These are phyloP conservation scores for Polypterus bichir DNA, from an alignment of 2,113 vertebrate genomes.

Conservation along the genomic window DNA sequence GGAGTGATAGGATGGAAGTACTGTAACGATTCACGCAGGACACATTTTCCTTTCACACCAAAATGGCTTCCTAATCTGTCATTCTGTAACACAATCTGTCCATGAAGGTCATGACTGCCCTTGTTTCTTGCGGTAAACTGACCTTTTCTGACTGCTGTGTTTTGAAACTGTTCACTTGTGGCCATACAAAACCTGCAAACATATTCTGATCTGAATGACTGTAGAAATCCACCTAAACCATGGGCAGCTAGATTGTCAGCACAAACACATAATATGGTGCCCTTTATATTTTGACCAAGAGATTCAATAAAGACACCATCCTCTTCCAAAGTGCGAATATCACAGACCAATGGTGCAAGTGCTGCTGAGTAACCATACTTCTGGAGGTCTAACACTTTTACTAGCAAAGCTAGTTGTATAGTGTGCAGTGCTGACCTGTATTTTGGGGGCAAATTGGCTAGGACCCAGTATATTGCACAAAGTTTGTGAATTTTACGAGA, in stretches of 20 bases:
- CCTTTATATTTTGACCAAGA: constrained; percentile 11
- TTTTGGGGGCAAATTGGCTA: constrained; percentile 20
- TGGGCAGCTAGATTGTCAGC: constrained; percentile 22
- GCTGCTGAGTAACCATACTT: constrained; percentile 13
- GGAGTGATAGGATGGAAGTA: constrained; percentile 6
- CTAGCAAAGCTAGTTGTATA: constrained; percentile 16
- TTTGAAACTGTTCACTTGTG: constrained; percentile 4
- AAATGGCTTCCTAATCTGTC: not conserved
- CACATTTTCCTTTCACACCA: constrained; percentile 10
- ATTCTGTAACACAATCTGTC: constrained; percentile 7
- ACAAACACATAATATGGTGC: constrained; percentile 18
- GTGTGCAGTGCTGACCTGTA: constrained; percentile 18
- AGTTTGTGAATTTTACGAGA: constrained; percentile 22
- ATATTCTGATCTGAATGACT: constrained; percentile 7
- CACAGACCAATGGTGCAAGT: constrained; percentile 19
- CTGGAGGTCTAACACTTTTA: constrained; percentile 20
- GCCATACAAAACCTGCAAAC: constrained; percentile 6
- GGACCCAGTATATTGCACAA: constrained; percentile 18
- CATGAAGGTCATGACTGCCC: constrained; percentile 11
- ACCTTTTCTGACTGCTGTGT: constrained; percentile 9
- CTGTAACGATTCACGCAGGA: constrained; percentile 1
- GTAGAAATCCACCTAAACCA: constrained; percentile 19
- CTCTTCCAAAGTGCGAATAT: constrained; percentile 18
- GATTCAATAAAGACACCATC: constrained; percentile 19
- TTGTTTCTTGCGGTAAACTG: constrained; percentile 14